Conservation (phyloP, 2,113 vertebrate genomes). For the Pteronura brasiliensis region DNA sequence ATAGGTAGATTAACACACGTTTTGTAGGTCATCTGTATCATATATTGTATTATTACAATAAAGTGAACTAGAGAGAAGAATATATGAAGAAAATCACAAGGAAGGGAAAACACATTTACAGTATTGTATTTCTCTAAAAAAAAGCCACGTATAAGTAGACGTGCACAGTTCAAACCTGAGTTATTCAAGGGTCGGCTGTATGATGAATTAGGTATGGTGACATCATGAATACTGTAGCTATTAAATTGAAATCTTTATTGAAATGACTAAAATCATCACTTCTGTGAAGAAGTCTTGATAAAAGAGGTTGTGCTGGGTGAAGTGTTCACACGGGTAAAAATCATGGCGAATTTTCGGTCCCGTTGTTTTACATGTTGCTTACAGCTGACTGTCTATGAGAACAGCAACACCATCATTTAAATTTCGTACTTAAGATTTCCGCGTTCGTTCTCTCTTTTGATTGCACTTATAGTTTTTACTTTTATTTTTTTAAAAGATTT, state of each 20-base stretch:
- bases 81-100: neutral
- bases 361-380: neutral
- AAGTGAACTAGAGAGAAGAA: neutral
- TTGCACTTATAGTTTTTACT: neutral
- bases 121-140: neutral
- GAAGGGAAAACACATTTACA: neutral
- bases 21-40: neutral
- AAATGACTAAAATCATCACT: neutral
- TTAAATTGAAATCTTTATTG: neutral
- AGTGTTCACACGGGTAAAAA: neutral
- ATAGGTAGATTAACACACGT: neutral
- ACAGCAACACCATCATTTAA: neutral
- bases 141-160: neutral
- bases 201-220: neutral
- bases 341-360: neutral
- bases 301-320: neutral
- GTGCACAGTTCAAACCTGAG: neutral
- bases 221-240: neutral
- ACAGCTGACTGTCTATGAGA: neutral
- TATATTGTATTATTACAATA: neutral
- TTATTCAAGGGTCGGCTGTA: neutral
- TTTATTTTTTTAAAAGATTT: neutral
- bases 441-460: neutral
- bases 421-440: neutral
- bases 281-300: neutral